Base-by-base conservation (phyloP, 2,113 vertebrate genomes). In the Sigmodon hispidus region DNA sequence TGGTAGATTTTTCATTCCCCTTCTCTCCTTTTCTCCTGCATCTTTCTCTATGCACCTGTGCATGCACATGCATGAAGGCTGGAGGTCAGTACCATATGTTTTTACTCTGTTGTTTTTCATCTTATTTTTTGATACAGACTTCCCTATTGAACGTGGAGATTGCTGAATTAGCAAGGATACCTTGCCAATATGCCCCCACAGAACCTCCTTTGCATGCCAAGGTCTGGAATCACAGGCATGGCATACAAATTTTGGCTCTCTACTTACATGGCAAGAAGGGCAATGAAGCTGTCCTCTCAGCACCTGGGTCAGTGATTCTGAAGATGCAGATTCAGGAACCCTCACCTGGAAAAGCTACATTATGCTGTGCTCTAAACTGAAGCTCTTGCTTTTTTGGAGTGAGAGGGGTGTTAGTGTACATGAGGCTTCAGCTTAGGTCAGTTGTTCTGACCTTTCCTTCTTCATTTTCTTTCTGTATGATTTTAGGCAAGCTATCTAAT, bases 341-440 rank as follows among this genome's bases (percentile, higher is more conserved):
- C 7, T n/a, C 3, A 5, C 9, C 12, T 2, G 19, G 34, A 70
- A 48, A 89, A 59, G 19, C 10, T 36, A 31, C 6, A 7, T 22
- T 19, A 0, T 26, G 2, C 2, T 1, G 0, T 10, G 11, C 19
- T 48, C 67, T 40, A 21, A 55, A 67, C 5, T 5, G 45, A 48
- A 89, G 24, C 29, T 45, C 75, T 40, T 22, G 0, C 31, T 70
- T 91, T 45, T 40, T 22, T 43, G 34, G 24, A 36, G 8, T 34
- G 22, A 70, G 36, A 69, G 80, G 36, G 8, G 12, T 2, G 34
- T 70, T 40, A 12, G 22, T 3, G 0, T 11, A 19, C 22, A 11
- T 0, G 34, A 0, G 79, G 5, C 3, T 43, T 43, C 85, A 19
- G 3, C 9, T 75, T 67, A 34, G 67, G 15, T 52, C 12, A 43